These are phyloP conservation scores for Pipistrellus pipistrellus DNA, from an alignment of 2,797 vertebrate species.

Conservation along the genomic window DNA sequence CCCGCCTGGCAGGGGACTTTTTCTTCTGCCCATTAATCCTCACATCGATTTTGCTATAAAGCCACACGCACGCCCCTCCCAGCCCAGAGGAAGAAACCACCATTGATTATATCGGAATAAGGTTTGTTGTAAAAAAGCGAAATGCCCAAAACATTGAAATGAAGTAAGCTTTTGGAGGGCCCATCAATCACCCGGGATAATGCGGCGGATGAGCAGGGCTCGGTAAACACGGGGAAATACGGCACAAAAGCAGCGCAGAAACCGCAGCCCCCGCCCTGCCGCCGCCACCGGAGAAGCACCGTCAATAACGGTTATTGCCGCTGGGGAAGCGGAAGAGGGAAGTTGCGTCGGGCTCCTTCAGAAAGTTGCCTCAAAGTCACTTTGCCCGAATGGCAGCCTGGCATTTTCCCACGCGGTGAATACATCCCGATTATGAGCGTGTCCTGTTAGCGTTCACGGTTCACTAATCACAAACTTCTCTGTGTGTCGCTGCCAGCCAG, in stretches of 20 bases:
- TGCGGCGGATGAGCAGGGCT: conserved; percentile 86
- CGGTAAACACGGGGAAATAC: conserved; percentile 88
- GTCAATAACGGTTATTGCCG: conserved; percentile 87
- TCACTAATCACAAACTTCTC: conserved; percentile 87
- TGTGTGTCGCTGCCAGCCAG: conserved; percentile 82
- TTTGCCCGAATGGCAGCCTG: conserved; percentile 82
- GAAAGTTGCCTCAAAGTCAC: conserved; percentile 91
- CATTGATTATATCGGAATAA: conserved; percentile 90
- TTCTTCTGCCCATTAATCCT: conserved; percentile 89
- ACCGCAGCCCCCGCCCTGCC: conserved; percentile 78
- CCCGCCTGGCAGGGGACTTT: conserved; percentile 84
- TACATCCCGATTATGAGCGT: conserved; percentile 86
- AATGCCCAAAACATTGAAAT: conserved; percentile 89
- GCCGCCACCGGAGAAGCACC: conserved; percentile 84
- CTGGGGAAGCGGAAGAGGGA: conserved; percentile 82
- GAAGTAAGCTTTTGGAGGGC: conserved; percentile 87
- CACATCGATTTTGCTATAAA: conserved; percentile 90
- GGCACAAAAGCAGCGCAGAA: conserved; percentile 86
- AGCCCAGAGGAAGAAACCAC: conserved; percentile 81
- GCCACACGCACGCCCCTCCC: conserved; percentile 84
- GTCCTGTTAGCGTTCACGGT: conserved; percentile 88
- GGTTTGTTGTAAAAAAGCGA: conserved; percentile 87
- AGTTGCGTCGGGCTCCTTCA: conserved; percentile 79
- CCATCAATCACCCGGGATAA: conserved; percentile 89
- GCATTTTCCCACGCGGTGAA: conserved; percentile 84